Evolutionary conservation across 1,140 invertebrate genomes (phyloP), one percentile per base, ranked within the genome.

Genomic region (Propsilocerus akamusi): DNA sequence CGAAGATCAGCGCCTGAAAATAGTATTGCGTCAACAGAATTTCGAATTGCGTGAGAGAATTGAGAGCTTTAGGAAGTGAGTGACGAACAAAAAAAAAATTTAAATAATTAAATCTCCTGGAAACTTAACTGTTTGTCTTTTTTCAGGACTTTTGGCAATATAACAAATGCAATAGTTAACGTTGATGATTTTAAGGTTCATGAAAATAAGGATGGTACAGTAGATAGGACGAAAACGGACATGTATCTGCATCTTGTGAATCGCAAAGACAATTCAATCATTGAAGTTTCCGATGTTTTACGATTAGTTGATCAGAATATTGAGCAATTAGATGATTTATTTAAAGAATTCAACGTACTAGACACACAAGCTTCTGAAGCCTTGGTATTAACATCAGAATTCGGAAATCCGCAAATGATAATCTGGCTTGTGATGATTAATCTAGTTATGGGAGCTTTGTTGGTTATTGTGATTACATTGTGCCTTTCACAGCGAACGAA

Each of bases 191-290:
- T 90, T 54, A 82, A 87, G 61, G 84, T 90, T 26, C 92, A 97
- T 62, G 86, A 90, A 59, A 92, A 93, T 60, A 77, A 82, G 55
- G 85, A 91, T 58, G 92, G 92, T 6, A 83, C 86, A 0, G 86
- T 96, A 1, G 92, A 97, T 66, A 83, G 89, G 57, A 95, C 90
- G 2, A 85, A 90, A 61, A 95, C 91, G 2, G 92, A 96, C 67
- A 69, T 97, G 49, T 95, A 93, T 60, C 69, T 97, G 54, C 93
- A 97, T 67, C 76, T 95, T 47, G 91, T 97, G 4, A 80, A 94
- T 66, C 76, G 79, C 30, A 73, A 78, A 23, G 88, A 96, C 59
- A 88, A 96, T 69, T 88, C 87, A 4, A 90, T 96, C 23, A 70
- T 94, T 51, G 89, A 93, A 63, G 87, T 91, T 1, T 72, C 78